Percentiles rank a stretch among this genome's conserved stretches.
phyloP scores from a whole-genome alignment of 2,113 vertebrate genomes.

The Oncorhynchus clarkii region DNA sequence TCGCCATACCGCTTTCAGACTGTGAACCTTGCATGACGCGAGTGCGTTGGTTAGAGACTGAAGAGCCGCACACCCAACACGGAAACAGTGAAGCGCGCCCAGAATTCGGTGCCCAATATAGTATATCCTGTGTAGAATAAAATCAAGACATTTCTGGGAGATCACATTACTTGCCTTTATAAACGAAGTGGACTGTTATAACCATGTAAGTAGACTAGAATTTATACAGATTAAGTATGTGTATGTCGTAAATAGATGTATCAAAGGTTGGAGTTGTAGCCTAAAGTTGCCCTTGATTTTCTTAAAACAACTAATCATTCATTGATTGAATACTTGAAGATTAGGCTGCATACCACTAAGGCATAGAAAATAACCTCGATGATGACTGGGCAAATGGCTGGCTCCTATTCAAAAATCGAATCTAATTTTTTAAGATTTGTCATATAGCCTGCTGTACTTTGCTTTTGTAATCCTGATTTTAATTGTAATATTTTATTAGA shows the following conservation, averaged over 20 bases:
- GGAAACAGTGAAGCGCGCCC: not conserved
- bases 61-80: not conserved
- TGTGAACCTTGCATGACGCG: not conserved
- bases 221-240: not conserved
- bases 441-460: too few relatives aligned
- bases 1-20: not conserved
- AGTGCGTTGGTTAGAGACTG: conserved; percentile 12
- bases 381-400: too few relatives aligned
- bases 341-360: too few relatives aligned
- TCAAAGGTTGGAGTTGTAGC: too few relatives aligned
- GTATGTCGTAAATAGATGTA: not conserved
- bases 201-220: not conserved
- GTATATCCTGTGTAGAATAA: not conserved
- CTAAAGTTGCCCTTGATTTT: too few relatives aligned
- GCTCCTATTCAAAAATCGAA: too few relatives aligned
- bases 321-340: too few relatives aligned
- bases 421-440: too few relatives aligned
- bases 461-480: too few relatives aligned
- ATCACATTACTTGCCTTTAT: not conserved
- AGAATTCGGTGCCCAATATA: not conserved
- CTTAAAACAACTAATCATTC: too few relatives aligned
- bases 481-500: too few relatives aligned
- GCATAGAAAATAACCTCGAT: too few relatives aligned
- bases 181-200: not conserved
- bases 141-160: not conserved